A percentile compares a stretch with the other conserved stretches of the same genome.
Conservation (phyloP, 1,140 invertebrate genomes). For the Aphis craccivora region DNA sequence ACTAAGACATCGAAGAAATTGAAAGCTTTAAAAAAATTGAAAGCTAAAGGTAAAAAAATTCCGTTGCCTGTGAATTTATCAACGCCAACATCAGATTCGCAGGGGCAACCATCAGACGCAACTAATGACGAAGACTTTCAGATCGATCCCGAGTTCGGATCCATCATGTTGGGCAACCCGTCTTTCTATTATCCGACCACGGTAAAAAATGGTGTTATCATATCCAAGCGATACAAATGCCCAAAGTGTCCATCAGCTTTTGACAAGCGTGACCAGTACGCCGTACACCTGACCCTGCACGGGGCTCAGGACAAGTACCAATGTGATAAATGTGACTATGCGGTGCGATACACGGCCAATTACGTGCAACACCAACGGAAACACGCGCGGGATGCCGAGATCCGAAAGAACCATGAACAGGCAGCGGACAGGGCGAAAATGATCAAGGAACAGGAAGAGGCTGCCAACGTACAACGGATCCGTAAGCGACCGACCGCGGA, state of each 20-base stretch:
- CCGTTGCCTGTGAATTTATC: not conserved
- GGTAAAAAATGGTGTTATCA: slow-evolving; percentile 76
- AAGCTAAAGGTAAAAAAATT: not conserved
- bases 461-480: not conserved
- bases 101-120: not conserved
- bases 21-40: not conserved
- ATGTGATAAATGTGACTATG: slow-evolving; percentile 87
- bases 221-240: slow-evolving; percentile 82
- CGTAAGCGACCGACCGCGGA: not conserved
- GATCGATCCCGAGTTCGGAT: slow-evolving; percentile 72
- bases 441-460: not conserved
- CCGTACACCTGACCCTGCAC: slow-evolving; percentile 82
- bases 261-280: slow-evolving; percentile 85
- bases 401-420: not conserved
- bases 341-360: slow-evolving; percentile 85
- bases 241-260: slow-evolving; percentile 88
- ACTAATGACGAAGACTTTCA: not conserved
- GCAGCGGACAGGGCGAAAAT: not conserved
- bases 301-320: slow-evolving; percentile 83
- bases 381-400: slow-evolving; percentile 69
- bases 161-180: slow-evolving; percentile 75
- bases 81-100: not conserved
- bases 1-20: not conserved
- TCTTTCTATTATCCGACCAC: slow-evolving; percentile 80
- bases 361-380: slow-evolving; percentile 81